Evolutionary conservation across 2,797 vertebrate genomes (phyloP).

Genomic region (Eulemur mongoz): DNA sequence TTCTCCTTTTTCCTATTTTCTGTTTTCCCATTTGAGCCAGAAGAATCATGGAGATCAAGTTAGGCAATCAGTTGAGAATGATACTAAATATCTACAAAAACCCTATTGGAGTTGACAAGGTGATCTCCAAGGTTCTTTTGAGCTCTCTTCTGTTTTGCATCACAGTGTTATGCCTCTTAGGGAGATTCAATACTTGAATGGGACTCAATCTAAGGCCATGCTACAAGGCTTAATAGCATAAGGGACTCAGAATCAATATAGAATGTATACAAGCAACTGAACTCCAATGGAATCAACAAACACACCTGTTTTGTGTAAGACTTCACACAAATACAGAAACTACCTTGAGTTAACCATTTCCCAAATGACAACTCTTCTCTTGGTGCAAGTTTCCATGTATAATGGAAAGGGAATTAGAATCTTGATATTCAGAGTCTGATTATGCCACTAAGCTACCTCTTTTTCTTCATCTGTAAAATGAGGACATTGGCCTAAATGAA

Average conservation of each 20-base stretch:
- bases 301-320: background rate
- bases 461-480: background rate
- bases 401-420: background rate
- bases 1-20: background rate
- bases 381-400: background rate
- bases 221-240: background rate
- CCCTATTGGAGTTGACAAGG: background rate
- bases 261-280: background rate
- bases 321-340: background rate
- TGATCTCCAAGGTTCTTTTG: background rate
- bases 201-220: background rate
- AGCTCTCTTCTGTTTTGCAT: background rate
- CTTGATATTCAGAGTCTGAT: background rate
- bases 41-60: constrained; percentile 1
- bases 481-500: background rate
- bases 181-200: background rate
- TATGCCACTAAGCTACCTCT: background rate
- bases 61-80: background rate
- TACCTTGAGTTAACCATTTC: background rate
- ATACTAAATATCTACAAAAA: background rate
- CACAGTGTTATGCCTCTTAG: background rate
- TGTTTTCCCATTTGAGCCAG: background rate
- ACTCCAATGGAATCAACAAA: background rate
- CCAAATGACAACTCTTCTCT: background rate
- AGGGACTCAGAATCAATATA: background rate